Conservation (phyloP, 2,888 invertebrate species). For the Ormyrus rosae region DNA sequence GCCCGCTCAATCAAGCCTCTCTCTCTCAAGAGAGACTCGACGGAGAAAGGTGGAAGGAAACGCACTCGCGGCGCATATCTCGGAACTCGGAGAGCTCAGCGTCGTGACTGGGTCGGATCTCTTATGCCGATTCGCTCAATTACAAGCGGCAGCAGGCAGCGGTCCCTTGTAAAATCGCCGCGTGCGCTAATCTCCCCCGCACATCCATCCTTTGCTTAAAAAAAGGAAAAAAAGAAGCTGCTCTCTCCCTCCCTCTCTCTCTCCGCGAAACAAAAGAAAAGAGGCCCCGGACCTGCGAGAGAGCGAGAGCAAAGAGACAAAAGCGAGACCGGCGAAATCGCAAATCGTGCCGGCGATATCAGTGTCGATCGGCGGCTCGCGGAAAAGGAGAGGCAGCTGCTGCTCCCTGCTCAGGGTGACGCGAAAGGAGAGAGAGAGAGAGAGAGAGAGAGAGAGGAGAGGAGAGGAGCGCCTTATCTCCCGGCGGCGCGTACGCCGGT, state of each 20-base stretch:
- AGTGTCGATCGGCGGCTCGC: slow-evolving; percentile 70
- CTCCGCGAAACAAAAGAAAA: slow-evolving; percentile 47
- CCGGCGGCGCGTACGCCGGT: slow-evolving; percentile 47
- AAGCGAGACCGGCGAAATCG: slow-evolving; percentile 50
- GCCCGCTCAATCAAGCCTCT: background rate
- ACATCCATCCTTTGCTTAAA: slow-evolving; percentile 7
- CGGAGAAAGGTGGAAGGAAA: slow-evolving; percentile 5
- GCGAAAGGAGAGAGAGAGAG: slow-evolving; percentile 59
- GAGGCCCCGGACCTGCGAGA: slow-evolving; percentile 44
- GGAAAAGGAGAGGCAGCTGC: slow-evolving; percentile 21
- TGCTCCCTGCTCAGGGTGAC: slow-evolving; percentile 59
- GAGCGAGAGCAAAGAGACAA: slow-evolving; percentile 39
- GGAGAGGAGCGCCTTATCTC: slow-evolving; percentile 31
- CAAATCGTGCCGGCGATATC: slow-evolving; percentile 76
- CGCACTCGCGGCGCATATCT: slow-evolving; percentile 15
- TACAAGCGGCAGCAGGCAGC: slow-evolving; percentile 33
- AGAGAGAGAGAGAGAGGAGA: background rate
- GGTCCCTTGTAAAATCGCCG: slow-evolving; percentile 47
- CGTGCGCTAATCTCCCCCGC: slow-evolving; percentile 35
- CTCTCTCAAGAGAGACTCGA: background rate
- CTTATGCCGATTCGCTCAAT: slow-evolving; percentile 44
- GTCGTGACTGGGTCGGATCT: slow-evolving; percentile 45
- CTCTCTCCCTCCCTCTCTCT: no score
- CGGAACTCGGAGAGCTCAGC: background rate
- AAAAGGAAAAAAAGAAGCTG: background rate